Evolutionary conservation across 2,797 vertebrate genomes (phyloP).

Genomic region (Eulemur albifrons): DNA sequence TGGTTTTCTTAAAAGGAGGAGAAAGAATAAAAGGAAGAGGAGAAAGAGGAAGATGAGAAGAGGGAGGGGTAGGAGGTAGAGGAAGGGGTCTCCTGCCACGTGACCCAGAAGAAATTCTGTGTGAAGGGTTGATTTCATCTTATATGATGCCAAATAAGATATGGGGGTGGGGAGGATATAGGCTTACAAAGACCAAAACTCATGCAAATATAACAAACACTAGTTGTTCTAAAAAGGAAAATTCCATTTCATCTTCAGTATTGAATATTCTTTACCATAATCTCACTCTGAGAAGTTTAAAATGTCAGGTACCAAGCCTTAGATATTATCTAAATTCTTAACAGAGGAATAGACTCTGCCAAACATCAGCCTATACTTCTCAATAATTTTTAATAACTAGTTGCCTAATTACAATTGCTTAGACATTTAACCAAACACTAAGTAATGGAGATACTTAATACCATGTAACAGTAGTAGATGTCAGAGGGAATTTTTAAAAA

Average conservation of each 20-base stretch:
- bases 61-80: not conserved
- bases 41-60: not conserved
- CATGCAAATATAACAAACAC: not conserved
- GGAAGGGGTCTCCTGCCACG: not conserved
- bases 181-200: not conserved
- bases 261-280: not conserved
- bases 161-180: rapidly evolving
- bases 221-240: not conserved
- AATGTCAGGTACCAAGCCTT: not conserved
- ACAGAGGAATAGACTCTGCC: not conserved
- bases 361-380: not conserved
- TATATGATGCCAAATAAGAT: not conserved
- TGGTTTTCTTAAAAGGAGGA: not conserved
- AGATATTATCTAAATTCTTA: not conserved
- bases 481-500: not conserved
- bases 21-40: not conserved
- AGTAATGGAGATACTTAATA: not conserved
- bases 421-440: not conserved
- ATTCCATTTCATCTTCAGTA: not conserved
- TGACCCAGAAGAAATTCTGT: not conserved
- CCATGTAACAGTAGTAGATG: not conserved
- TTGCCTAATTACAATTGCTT: not conserved
- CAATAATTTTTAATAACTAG: not conserved
- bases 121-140: not conserved
- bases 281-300: not conserved